phyloP scores from a whole-genome alignment of 2,113 vertebrate species.

The Podarcis raffonei region DNA sequence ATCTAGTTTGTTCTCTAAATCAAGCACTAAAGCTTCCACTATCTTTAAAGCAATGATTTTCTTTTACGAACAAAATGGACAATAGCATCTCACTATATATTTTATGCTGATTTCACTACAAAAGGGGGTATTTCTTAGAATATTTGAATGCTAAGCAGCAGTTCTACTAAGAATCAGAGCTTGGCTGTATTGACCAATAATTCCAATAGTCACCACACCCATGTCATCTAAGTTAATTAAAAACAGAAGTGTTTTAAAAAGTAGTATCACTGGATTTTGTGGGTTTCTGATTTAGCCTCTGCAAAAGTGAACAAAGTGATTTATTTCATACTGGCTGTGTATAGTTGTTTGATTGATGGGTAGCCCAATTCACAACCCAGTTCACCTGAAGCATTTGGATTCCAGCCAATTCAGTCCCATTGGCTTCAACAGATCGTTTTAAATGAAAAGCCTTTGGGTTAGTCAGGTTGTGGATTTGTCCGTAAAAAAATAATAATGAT shows the following conservation, averaged over 20 bases:
- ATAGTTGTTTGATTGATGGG: slow-evolving; percentile 10
- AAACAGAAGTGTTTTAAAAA: slow-evolving; percentile 32
- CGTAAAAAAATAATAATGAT: not conserved
- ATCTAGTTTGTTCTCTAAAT: not conserved
- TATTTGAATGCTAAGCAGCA: slow-evolving; percentile 3
- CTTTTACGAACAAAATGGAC: not conserved
- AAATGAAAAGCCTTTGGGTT: not conserved
- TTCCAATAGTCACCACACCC: slow-evolving; percentile 30
- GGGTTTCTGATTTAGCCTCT: slow-evolving; percentile 42
- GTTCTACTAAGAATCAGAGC: slow-evolving; percentile 25
- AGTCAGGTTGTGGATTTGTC: not conserved
- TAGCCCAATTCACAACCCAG: not conserved
- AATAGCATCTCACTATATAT: not conserved
- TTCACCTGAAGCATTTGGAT: not conserved
- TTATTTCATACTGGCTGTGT: slow-evolving; percentile 37
- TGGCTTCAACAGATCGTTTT: not conserved
- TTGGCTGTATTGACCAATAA: not conserved
- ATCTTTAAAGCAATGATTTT: not conserved
- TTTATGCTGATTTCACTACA: not conserved
- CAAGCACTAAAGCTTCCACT: not conserved
- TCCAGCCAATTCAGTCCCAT: not conserved
- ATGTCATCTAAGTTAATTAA: slow-evolving; percentile 49
- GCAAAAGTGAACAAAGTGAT: slow-evolving; percentile 39
- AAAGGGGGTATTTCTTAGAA: not conserved
- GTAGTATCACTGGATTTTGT: not conserved